Conservation (phyloP, 1,140 invertebrate genomes). For the Scaptomyza pallida region DNA sequence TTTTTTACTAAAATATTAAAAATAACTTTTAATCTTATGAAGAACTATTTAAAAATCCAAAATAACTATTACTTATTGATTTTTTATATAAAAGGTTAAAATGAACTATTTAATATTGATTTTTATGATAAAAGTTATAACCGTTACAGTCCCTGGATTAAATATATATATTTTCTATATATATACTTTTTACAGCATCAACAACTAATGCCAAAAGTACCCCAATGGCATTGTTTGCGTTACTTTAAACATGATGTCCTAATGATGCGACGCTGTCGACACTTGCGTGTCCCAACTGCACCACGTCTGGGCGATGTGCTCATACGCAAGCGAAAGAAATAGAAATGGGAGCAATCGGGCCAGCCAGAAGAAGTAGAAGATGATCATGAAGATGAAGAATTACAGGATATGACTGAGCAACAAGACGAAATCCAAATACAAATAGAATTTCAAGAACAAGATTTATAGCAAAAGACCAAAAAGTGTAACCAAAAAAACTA, state of each 20-base stretch:
- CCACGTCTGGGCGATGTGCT: constrained; percentile 75
- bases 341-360: constrained; percentile 25
- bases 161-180: no score
- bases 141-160: no score
- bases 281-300: constrained; percentile 75
- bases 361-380: constrained; percentile 7
- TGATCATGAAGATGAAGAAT: constrained; percentile 41
- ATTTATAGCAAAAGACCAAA: constrained; percentile 79
- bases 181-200: no score
- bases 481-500: constrained; percentile 84
- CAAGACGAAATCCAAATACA: constrained; percentile 59
- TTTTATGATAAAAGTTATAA: no score
- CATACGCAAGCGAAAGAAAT: constrained; percentile 73
- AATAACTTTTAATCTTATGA: no score
- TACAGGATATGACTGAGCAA: constrained; percentile 67
- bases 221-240: constrained; percentile 91
- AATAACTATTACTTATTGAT: no score
- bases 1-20: no score
- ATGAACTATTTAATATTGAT: no score
- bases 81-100: no score
- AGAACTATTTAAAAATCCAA: no score
- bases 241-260: constrained; percentile 89
- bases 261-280: constrained; percentile 88
- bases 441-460: constrained; percentile 57
- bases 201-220: constrained; percentile 85